Evolutionary conservation across 2,888 invertebrate genomes (phyloP), one percentile per base, ranked within the genome.

Genomic region (Lobophora halterata): DNA sequence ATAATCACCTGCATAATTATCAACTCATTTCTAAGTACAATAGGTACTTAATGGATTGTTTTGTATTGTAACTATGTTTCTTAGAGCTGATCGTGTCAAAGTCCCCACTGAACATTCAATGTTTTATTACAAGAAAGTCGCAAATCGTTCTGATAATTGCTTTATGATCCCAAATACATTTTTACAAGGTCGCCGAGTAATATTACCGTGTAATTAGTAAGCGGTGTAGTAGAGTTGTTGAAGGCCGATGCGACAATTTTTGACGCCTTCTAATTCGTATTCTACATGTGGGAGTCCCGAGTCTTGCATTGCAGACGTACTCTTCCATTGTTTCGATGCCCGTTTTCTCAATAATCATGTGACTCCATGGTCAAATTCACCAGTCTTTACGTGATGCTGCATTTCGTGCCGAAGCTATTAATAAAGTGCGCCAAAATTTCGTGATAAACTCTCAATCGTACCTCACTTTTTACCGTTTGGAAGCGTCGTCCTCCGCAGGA

Each of bases 221-320:
- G 58, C 64, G 53, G 51, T 49, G 46, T 46, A 49, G 34, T 46
- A 51, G 45, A 63, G 55, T 49, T 32, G 26, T 34, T 50, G 58
- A 71, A 72, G 72, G 76, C 58, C 56, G 53, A 24, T 49, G 53
- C 46, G 46, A 51, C 56, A 49, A 71, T 61, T 61, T 61, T 69
- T 56, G 62, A 58, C 60, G 56, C 58, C 56, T 55, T 49, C 61
- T 55, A 55, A 60, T 55, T 69, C 61, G 61, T 65, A 73, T 69
- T 68, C 71, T 38, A 58, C 41, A 32, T 52, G 49, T n/a, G n/a
- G n/a, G n/a, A n/a, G n/a, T 55, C 57, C 45, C 46, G 49, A 52
- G 31, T 42, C 42, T n/a, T 24, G 28, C 33, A 36, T 42, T 31
- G 35, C 11, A n/a, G 10, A 19, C 27, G 37, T 29, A 24, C 1